Conservation (phyloP, 2,888 invertebrate genomes). For the Malthinus flaveolus region DNA sequence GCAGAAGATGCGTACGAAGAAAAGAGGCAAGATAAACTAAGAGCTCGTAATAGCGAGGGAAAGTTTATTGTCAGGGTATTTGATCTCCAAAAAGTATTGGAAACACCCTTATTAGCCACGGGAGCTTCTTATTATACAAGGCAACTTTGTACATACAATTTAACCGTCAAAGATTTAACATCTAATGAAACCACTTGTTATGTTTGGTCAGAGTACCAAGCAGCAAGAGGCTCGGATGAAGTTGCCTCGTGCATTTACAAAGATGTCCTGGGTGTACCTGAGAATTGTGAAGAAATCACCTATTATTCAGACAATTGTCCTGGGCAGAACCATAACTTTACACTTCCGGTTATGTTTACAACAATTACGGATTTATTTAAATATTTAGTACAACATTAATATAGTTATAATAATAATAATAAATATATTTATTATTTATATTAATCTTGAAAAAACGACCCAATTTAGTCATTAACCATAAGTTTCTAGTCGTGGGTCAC, state of each 20-base stretch:
- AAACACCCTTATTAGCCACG: neutral
- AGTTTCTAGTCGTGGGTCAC: slow-evolving; percentile 1
- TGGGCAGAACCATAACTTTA: neutral
- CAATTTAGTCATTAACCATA: neutral
- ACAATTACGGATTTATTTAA: no score
- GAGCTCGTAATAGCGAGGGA: no score
- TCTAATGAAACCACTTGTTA: slow-evolving; percentile 1
- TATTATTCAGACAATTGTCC: neutral
- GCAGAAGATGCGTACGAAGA: no score
- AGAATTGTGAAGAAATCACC: neutral
- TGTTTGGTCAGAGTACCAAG: slow-evolving; percentile 1
- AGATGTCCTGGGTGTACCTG: neutral
- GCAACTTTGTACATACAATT: neutral
- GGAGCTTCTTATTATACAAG: neutral
- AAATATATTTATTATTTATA: no score
- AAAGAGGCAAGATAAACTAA: no score
- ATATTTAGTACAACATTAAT: no score
- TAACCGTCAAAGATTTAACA: neutral
- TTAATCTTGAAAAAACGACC: no score
- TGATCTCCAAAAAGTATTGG: neutral
- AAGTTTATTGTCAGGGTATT: no score
- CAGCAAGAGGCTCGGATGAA: slow-evolving; percentile 1
- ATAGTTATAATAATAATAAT: no score
- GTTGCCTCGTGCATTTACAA: neutral
- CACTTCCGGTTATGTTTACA: neutral